Percentiles rank a stretch among this genome's conserved stretches.
Conservation (phyloP, 92 coral and sea anemone species). For the Epizoanthus scotinus region DNA sequence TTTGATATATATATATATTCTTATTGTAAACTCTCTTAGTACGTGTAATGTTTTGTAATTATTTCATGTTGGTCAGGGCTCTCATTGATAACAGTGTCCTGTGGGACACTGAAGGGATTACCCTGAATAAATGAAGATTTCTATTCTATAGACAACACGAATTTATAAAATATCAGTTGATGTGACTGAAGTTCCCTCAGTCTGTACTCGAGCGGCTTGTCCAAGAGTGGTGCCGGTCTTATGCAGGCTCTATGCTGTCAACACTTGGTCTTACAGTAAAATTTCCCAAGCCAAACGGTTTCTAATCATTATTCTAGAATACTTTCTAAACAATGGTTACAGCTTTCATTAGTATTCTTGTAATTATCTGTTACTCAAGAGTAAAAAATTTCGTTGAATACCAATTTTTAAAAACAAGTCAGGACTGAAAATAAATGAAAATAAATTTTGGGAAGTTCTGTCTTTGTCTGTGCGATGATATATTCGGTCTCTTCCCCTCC, state of each 20-base stretch:
- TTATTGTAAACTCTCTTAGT: no score
- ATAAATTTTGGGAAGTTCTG: no score
- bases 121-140: no score
- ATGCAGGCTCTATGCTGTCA: neutral
- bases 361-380: neutral
- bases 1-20: no score
- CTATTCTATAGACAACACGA: constrained; percentile 4
- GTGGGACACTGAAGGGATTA: no score
- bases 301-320: constrained; percentile 6
- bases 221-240: neutral
- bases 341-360: constrained; percentile 1
- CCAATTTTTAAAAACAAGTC: neutral
- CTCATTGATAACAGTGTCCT: no score
- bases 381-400: neutral
- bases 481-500: no score
- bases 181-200: neutral
- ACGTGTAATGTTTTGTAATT: no score
- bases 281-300: neutral
- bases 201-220: neutral
- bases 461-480: no score
- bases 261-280: neutral
- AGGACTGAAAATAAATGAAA: no score
- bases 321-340: neutral
- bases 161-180: constrained; percentile 3
- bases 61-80: no score